Base-by-base conservation (phyloP, 2,888 invertebrate species). In the Melangyna quadrimaculata region DNA sequence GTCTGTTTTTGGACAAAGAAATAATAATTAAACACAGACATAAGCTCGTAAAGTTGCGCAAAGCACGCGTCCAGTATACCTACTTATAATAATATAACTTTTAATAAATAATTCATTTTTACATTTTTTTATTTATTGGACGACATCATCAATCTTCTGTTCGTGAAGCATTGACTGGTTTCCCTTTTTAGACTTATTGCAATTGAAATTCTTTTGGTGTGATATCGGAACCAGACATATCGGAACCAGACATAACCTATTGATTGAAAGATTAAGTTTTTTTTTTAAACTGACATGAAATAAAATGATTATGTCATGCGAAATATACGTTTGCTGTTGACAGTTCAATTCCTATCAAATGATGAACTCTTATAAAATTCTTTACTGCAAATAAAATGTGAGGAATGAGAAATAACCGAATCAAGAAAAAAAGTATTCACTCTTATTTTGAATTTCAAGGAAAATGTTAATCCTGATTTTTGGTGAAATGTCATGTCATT, bases 161-260 rank as follows among this genome's bases (percentile, higher is more conserved):
- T 59, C 27, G 45, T 32, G 63, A 63, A 40, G 43, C 67, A 59
- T 45, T 45, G 19, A 75, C 63, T 35, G 72, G 57, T 81, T 81
- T 81, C 67, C 71, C 77, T 77, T 77, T 81, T 24, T 22, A 59
- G 29, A 51, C 63, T 63, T 43, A 59, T 59, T 43, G 14, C 59
- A 72, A 77, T 81, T 81, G 77, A 78, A 81, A 67, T 81, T 77
- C 71, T 63, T 32, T 27, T 40, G 63, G 77, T 45, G 57, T 37
- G 8, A 35, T 63, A 55, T 57, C 55, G 65, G 57, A 72, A 72
- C 65, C 35, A 59, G 57, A 71, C 63, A 22, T 37, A 24, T 3
- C 5, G 9, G 24, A 37, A 12, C 10, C 37, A n/a, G n/a, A n/a
- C n/a, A n/a, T n/a, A n/a, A n/a, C n/a, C n/a, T n/a, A n/a, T n/a